These are phyloP conservation scores for Zaprionus davidi DNA, from an alignment of 1,140 invertebrate genomes.

Conservation along the genomic window DNA sequence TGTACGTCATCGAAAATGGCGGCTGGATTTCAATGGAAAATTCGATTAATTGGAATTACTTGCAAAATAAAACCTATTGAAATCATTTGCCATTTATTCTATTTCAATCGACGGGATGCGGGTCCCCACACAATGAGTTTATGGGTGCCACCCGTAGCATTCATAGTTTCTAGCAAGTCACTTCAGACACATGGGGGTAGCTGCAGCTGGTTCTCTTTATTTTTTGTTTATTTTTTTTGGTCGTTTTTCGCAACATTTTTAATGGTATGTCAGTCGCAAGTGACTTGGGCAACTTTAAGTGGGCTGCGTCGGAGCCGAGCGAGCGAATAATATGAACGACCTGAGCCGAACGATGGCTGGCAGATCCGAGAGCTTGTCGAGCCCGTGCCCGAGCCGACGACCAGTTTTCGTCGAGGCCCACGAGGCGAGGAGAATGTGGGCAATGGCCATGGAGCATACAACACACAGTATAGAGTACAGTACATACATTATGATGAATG, in stretches of 20 bases:
- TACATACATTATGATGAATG: slow-evolving; percentile 74
- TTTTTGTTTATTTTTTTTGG: neutral
- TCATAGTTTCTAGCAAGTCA: slow-evolving; percentile 63
- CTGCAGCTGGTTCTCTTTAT: slow-evolving; percentile 50
- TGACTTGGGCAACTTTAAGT: slow-evolving; percentile 75
- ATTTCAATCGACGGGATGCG: slow-evolving; percentile 43
- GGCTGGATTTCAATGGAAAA: slow-evolving; percentile 50
- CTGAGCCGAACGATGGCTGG: slow-evolving; percentile 30
- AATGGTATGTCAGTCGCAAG: slow-evolving; percentile 59
- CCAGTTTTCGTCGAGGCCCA: slow-evolving; percentile 40
- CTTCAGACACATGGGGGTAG: slow-evolving; percentile 72
- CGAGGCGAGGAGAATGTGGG: slow-evolving; percentile 39
- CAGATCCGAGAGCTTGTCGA: slow-evolving; percentile 10
- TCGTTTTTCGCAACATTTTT: slow-evolving; percentile 68
- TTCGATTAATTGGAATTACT: slow-evolving; percentile 75
- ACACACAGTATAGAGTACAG: slow-evolving; percentile 50
- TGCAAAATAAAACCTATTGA: slow-evolving; percentile 61
- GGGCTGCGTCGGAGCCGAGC: slow-evolving; percentile 55
- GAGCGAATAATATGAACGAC: slow-evolving; percentile 27
- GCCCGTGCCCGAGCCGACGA: slow-evolving; percentile 13
- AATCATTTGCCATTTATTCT: slow-evolving; percentile 47
- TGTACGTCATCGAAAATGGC: slow-evolving; percentile 2
- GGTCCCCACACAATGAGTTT: slow-evolving; percentile 40
- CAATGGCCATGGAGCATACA: slow-evolving; percentile 53
- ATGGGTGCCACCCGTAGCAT: slow-evolving; percentile 70